phyloP scores from a whole-genome alignment of 1,140 invertebrate species.

The Diorhabda elongata region DNA sequence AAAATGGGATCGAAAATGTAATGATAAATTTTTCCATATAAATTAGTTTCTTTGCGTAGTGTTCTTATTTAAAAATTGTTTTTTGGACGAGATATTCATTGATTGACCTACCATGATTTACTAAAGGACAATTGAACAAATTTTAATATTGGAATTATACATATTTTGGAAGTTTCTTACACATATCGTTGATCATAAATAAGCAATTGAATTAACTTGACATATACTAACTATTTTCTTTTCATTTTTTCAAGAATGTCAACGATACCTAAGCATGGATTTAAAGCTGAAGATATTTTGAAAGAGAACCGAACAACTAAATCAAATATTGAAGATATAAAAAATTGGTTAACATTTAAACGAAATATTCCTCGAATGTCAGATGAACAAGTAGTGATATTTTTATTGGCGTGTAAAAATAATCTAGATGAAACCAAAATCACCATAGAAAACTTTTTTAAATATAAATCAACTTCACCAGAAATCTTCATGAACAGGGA shows the following conservation, averaged over 20 bases:
- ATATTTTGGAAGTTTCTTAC: not conserved
- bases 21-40: too few species aligned
- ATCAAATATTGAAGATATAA: constrained; percentile 32
- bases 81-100: too few species aligned
- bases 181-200: not conserved
- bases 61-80: too few species aligned
- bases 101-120: not conserved
- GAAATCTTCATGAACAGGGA: constrained; percentile 57
- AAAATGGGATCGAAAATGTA: too few species aligned
- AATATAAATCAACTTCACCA: constrained; percentile 51
- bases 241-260: constrained; percentile 13
- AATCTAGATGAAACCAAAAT: constrained; percentile 52
- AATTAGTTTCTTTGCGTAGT: too few species aligned
- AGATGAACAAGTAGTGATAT: constrained; percentile 52
- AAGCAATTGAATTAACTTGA: too few species aligned
- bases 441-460: constrained; percentile 59
- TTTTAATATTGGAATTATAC: not conserved
- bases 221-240: too few species aligned
- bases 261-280: constrained; percentile 20
- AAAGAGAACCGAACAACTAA: constrained; percentile 25
- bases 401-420: constrained; percentile 57
- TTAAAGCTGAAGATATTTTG: constrained; percentile 29
- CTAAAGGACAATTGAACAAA: not conserved
- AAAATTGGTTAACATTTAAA: constrained; percentile 29
- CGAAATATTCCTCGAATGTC: constrained; percentile 29